Evolutionary conservation across 2,888 invertebrate genomes (phyloP).

Genomic region (Lepidocyrtinus sp.): DNA sequence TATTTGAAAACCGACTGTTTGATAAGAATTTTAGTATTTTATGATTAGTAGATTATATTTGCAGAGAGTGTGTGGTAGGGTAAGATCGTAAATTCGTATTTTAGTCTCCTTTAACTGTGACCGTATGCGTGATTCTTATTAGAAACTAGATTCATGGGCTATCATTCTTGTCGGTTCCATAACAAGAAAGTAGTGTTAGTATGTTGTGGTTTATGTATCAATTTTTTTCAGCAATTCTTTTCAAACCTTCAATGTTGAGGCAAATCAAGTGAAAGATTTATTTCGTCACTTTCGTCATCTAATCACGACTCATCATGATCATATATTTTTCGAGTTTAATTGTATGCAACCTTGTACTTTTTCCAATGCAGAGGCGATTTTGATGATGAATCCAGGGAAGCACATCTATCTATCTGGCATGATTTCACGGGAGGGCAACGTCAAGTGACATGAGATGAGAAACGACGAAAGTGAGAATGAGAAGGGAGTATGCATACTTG

Average conservation of each 20-base stretch:
- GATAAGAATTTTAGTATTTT: no score
- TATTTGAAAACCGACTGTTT: no score
- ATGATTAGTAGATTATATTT: no score
- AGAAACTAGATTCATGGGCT: no score
- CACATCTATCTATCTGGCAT: conserved; percentile 57
- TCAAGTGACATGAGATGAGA: conserved; percentile 41
- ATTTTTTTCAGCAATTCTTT: not conserved
- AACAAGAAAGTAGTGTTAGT: conserved; percentile 2
- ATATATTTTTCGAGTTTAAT: conserved; percentile 22
- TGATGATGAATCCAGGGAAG: conserved; percentile 66
- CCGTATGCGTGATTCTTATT: no score
- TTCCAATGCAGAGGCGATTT: conserved; percentile 69
- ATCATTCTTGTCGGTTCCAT: conserved; percentile 12
- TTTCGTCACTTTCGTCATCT: not conserved
- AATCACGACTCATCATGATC: conserved; percentile 17
- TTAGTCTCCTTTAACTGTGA: no score
- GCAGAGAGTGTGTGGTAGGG: no score
- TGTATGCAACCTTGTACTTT: conserved; percentile 52
- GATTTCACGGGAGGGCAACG: conserved; percentile 49
- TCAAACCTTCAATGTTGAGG: not conserved
- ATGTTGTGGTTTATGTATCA: conserved; percentile 23
- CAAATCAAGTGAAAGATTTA: not conserved
- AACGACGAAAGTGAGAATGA: conserved; percentile 24
- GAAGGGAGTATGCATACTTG: conserved; percentile 50
- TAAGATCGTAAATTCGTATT: no score